Percentiles rank a stretch among this genome's conserved stretches.
These are phyloP conservation scores for Luperina testacea DNA, from an alignment of 2,888 invertebrate genomes.

Conservation along the genomic window DNA sequence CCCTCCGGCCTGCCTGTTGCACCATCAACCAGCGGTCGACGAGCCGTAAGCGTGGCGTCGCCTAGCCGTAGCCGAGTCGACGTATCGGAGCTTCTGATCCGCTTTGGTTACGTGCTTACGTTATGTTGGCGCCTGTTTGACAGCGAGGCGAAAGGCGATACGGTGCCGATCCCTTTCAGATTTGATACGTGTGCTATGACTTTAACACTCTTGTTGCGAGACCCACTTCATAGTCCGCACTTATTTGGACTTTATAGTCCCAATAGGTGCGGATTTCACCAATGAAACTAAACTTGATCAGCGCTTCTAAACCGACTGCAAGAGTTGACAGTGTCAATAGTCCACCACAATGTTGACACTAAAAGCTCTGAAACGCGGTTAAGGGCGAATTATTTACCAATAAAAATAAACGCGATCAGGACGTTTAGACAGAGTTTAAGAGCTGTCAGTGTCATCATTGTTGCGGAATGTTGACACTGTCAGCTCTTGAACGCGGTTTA, in stretches of 20 bases:
- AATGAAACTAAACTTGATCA: neutral
- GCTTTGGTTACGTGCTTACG: too few species aligned
- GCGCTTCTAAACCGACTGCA: neutral
- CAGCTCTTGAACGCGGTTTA: neutral
- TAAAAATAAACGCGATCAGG: neutral
- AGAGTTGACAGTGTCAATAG: neutral
- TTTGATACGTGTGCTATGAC: too few species aligned
- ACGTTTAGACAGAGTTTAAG: neutral
- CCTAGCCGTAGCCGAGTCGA: too few species aligned
- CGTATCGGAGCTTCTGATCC: too few species aligned
- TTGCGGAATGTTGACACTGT: neutral
- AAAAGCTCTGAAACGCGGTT: neutral
- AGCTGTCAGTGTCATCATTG: neutral
- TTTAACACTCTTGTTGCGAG: neutral
- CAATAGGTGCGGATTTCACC: neutral
- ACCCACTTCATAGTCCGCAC: constrained; percentile 8
- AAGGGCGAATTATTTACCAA: neutral
- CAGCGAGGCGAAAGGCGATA: too few species aligned
- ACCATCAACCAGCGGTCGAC: too few species aligned
- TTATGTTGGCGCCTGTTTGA: too few species aligned
- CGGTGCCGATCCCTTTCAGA: too few species aligned
- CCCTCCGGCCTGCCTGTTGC: too few species aligned
- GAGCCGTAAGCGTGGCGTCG: too few species aligned
- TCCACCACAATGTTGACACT: neutral
- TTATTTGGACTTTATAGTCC: constrained; percentile 2